Conservation (phyloP, 2,888 invertebrate species). For the Sialis lutaria region DNA sequence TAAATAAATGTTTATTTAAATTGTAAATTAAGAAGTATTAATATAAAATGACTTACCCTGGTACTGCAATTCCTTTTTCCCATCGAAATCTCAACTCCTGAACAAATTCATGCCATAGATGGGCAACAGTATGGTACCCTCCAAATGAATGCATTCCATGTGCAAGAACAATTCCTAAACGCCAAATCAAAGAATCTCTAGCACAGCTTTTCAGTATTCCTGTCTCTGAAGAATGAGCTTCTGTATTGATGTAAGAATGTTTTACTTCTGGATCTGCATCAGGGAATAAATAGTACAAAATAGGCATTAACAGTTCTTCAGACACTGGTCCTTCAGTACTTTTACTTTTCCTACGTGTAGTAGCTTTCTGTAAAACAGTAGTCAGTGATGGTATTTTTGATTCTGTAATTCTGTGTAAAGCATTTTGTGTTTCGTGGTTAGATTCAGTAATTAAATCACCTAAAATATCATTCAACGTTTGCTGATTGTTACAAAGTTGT, state of each 20-base stretch:
- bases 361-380: constrained; percentile 34
- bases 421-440: constrained; percentile 28
- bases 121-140: constrained; percentile 57
- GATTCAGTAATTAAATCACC: constrained; percentile 28
- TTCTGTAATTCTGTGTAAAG: constrained; percentile 57
- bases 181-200: constrained; percentile 62
- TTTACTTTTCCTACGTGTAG: constrained; percentile 22
- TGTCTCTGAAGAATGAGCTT: constrained; percentile 19
- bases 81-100: constrained; percentile 80
- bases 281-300: constrained; percentile 74
- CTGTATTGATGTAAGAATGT: constrained; percentile 32
- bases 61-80: constrained; percentile 61
- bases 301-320: constrained; percentile 53
- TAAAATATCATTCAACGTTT: constrained; percentile 31
- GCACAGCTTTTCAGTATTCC: constrained; percentile 48
- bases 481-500: constrained; percentile 38
- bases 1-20: too few species aligned
- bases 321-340: constrained; percentile 61
- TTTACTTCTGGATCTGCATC: constrained; percentile 56
- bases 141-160: constrained; percentile 60
- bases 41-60: constrained; percentile 53
- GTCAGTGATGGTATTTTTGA: constrained; percentile 50
- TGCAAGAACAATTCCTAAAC: constrained; percentile 57
- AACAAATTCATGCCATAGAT: constrained; percentile 87
- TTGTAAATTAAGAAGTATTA: too few species aligned